Percentiles rank a stretch among this genome's conserved stretches.
Evolutionary conservation across 2,888 invertebrate species (phyloP).

Genomic region (Eueremaeus valkanovi): DNA sequence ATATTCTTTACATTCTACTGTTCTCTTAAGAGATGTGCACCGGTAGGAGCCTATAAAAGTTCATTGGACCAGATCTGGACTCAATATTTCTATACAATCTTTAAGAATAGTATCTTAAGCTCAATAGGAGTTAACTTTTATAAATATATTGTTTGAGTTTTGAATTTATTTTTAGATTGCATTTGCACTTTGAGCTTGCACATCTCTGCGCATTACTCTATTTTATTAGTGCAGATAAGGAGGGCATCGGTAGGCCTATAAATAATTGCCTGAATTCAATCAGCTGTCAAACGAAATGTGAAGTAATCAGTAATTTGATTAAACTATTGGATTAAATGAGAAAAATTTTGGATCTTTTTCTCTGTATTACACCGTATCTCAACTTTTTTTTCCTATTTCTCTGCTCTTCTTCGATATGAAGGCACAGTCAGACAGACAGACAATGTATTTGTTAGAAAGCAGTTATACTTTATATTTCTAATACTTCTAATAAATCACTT

Average conservation of each 20-base stretch:
- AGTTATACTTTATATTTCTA: neutral
- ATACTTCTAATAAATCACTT: no score
- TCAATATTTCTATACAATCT: neutral
- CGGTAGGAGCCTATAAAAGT: no score
- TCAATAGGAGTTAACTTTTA: neutral
- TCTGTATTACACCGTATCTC: slow-evolving; percentile 5
- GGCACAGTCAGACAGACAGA: no score
- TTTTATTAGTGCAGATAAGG: neutral
- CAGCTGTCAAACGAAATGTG: slow-evolving; percentile 12
- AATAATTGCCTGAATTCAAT: slow-evolving; percentile 13
- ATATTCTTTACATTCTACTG: no score
- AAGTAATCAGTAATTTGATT: slow-evolving; percentile 33
- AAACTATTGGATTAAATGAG: neutral
- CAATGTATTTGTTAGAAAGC: no score
- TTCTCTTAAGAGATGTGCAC: no score
- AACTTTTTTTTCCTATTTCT: no score
- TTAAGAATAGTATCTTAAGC: no score
- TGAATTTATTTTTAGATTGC: neutral
- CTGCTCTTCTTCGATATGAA: no score
- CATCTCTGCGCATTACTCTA: neutral
- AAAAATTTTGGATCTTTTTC: neutral
- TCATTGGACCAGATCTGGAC: no score
- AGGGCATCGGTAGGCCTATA: neutral
- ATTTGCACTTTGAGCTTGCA: no score
- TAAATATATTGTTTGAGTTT: neutral